These are phyloP conservation scores for Pelvicachromis taeniatus DNA, from an alignment of 2,113 vertebrate genomes.

Conservation along the genomic window DNA sequence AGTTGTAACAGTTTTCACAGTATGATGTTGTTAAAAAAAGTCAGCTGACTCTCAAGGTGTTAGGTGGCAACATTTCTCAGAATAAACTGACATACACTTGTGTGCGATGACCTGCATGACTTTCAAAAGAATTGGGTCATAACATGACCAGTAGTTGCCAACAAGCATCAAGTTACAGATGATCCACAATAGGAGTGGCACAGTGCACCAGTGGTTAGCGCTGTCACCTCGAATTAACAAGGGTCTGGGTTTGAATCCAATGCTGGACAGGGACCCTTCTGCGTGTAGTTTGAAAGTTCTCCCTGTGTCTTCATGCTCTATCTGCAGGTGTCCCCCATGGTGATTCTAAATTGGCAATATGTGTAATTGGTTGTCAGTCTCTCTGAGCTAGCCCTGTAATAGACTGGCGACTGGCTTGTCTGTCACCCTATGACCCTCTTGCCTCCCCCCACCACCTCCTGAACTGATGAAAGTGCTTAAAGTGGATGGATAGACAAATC, in stretches of 20 bases:
- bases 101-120: not conserved
- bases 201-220: not conserved
- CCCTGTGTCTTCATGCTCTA: not conserved
- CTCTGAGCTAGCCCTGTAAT: not conserved
- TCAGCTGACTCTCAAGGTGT: not conserved
- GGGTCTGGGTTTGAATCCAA: not conserved
- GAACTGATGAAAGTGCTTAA: not conserved
- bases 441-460: not conserved
- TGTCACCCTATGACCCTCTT: not conserved
- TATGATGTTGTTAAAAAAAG: not conserved
- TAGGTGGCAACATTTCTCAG: not conserved
- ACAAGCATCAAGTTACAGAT: not conserved
- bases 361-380: not conserved
- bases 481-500: not conserved
- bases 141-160: not conserved
- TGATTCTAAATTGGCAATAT: not conserved
- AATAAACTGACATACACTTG: not conserved
- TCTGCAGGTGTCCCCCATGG: not conserved
- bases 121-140: not conserved
- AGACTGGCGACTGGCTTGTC: rapidly evolving
- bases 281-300: not conserved
- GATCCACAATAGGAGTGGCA: not conserved
- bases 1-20: not conserved
- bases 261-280: not conserved
- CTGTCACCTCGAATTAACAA: not conserved